Evolutionary conservation across 37 sponge, comb jelly and placozoan species (phyloP), one percentile per base, ranked within the genome.

Genomic region (Crambe crambe): DNA sequence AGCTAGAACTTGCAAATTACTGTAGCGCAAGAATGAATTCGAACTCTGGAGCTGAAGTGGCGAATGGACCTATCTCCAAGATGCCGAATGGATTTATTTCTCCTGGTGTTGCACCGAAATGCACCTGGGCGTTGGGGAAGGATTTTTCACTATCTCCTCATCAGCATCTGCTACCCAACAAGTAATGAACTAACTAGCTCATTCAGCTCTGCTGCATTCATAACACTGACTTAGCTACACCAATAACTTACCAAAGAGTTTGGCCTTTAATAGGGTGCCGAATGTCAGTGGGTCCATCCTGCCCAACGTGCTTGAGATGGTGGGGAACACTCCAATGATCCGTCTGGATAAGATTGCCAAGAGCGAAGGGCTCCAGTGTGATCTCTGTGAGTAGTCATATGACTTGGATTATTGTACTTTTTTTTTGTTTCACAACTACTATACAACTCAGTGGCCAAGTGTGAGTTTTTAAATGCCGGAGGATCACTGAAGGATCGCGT

Each of bases 401-500:
- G 12, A n/a, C n/a, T n/a, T n/a, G n/a, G n/a, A n/a, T n/a, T n/a
- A n/a, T n/a, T n/a, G n/a, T n/a, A n/a, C n/a, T n/a, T n/a, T n/a
- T n/a, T n/a, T n/a, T n/a, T n/a, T n/a, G n/a, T n/a, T n/a, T n/a
- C n/a, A n/a, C n/a, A n/a, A n/a, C n/a, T n/a, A n/a, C n/a, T n/a
- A n/a, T 47, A 47, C 12, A 15, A 6, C 12, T 15, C 12, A 96
- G 94, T 98, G 74, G 98, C 89, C 31, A 98, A 98, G 83, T 98
- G 98, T 84, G 98, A 98, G 81, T 98, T 85, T 71, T 93, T 98
- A 78, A 98, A 98, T 74, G 91, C 98, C 44, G 98, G 96, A 17
- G 98, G 98, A 0, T 96, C 96, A 4, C 94, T 98, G 54, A 98
- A 98, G 91, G 98, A 98, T 61, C 40, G 98, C 32, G 95, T 98